Conservation (phyloP, 2,888 invertebrate genomes). For the Lasiommata megera region DNA sequence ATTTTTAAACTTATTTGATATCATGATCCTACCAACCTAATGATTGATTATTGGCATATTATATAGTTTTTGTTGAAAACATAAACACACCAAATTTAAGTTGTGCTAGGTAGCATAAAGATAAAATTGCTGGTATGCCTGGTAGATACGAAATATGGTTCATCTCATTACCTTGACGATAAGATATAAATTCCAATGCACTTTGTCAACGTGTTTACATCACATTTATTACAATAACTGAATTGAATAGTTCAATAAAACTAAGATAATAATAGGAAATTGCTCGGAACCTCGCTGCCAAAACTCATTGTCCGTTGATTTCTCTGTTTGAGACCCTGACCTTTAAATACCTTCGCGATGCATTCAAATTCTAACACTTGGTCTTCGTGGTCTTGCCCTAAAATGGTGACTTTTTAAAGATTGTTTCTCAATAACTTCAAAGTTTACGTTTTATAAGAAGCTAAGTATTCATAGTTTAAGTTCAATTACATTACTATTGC, state of each 20-base stretch:
- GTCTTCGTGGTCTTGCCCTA: background rate
- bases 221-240: background rate
- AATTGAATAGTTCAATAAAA: background rate
- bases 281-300: background rate
- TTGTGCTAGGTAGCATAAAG: no score
- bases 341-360: slow-evolving; percentile 6
- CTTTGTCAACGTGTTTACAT: background rate
- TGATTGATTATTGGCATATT: no score
- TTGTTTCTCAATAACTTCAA: no score
- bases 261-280: no score
- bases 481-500: no score
- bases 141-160: background rate
- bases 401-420: background rate
- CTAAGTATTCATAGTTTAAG: no score
- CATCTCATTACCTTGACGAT: slow-evolving; percentile 5
- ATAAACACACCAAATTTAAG: no score
- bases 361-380: background rate
- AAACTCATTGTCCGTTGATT: slow-evolving; percentile 1
- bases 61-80: no score
- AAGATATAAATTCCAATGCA: slow-evolving; percentile 2
- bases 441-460: no score
- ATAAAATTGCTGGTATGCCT: background rate
- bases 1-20: no score
- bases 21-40: no score
- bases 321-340: slow-evolving; percentile 8